Conservation (phyloP, 2,113 vertebrate genomes). For the Pseudonaja textilis region DNA sequence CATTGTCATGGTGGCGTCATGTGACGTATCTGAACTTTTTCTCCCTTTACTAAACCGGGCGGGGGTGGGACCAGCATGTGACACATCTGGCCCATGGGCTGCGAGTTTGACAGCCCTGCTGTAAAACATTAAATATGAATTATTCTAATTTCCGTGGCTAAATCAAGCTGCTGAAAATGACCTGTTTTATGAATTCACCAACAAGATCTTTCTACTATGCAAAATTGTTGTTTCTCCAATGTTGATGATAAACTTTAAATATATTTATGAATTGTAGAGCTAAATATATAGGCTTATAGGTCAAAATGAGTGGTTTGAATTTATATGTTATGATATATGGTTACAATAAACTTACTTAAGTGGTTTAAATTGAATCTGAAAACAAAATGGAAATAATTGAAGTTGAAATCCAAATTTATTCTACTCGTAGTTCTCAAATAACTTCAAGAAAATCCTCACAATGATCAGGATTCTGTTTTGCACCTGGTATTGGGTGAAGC, state of each 20-base stretch:
- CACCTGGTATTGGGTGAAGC: too few species aligned
- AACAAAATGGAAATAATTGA: not conserved
- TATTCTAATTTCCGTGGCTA: not conserved
- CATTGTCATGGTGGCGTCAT: too few species aligned
- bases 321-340: not conserved
- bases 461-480: not conserved
- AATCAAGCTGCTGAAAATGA: not conserved
- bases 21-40: too few species aligned
- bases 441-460: not conserved
- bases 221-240: not conserved
- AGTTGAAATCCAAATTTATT: not conserved
- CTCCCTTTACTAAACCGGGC: too few species aligned
- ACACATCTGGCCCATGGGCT: too few species aligned
- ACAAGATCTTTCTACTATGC: not conserved
- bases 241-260: not conserved
- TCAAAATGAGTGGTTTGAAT: not conserved
- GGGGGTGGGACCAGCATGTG: too few species aligned
- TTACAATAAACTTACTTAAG: not conserved
- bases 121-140: not conserved
- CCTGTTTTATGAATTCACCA: not conserved
- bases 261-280: not conserved
- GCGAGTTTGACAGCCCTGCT: too few species aligned
- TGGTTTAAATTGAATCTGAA: not conserved
- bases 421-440: not conserved
- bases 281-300: not conserved